Evolutionary conservation across 2,113 vertebrate genomes (phyloP).

Genomic region (Hemichromis elongatus): DNA sequence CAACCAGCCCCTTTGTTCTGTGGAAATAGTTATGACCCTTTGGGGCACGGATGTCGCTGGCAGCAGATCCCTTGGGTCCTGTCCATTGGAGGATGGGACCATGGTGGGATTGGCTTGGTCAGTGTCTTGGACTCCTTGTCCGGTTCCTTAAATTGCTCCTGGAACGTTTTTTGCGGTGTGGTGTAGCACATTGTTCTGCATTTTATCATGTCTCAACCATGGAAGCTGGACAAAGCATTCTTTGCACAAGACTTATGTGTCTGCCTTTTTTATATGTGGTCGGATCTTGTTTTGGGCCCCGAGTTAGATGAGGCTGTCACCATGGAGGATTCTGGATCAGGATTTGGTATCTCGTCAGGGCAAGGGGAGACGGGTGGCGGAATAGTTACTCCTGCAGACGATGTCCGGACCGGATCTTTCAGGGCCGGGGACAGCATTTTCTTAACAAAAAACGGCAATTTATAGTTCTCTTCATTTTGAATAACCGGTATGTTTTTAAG

Average conservation of each 20-base stretch:
- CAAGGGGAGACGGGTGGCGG: neutral
- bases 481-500: accelerated
- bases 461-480: neutral
- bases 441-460: neutral
- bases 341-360: neutral
- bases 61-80: neutral
- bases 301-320: neutral
- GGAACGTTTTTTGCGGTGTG: neutral
- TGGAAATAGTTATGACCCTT: neutral
- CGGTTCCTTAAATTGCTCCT: neutral
- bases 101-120: neutral
- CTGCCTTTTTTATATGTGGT: neutral
- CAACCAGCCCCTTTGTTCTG: neutral
- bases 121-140: neutral
- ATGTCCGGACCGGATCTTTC: neutral
- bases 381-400: accelerated
- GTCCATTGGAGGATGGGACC: neutral
- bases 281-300: neutral
- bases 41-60: neutral
- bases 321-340: neutral
- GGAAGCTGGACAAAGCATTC: neutral
- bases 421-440: neutral
- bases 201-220: neutral
- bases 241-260: neutral
- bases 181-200: neutral